phyloP scores from a whole-genome alignment of 2,113 vertebrate species.

The Ceyx cyanopectus region DNA sequence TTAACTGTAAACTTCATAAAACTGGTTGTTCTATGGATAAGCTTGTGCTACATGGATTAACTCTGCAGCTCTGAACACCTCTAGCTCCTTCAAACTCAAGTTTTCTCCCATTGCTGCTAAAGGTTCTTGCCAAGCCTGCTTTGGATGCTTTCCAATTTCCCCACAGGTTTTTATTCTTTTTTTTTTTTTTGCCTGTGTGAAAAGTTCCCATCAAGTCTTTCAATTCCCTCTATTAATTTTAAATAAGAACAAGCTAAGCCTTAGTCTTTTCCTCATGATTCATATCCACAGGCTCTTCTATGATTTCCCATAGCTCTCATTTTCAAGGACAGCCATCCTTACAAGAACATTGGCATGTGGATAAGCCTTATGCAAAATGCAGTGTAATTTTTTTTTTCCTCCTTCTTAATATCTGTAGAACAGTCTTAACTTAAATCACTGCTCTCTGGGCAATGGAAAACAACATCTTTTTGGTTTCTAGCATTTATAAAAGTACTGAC shows the following conservation, averaged over 20 bases:
- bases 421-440: not conserved
- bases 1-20: not conserved
- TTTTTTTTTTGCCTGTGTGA: not conserved
- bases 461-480: not conserved
- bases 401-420: not conserved
- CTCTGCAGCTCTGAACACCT: not conserved
- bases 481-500: not conserved
- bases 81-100: not conserved
- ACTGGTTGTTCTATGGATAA: not conserved
- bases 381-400: not conserved
- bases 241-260: not conserved
- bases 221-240: slow-evolving; percentile 37
- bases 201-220: not conserved
- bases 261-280: not conserved
- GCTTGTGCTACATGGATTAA: not conserved
- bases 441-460: not conserved
- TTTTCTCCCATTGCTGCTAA: not conserved
- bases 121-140: not conserved
- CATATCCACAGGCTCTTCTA: not conserved
- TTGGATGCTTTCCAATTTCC: not conserved
- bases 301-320: not conserved
- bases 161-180: not conserved
- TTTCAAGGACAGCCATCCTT: not conserved
- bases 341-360: not conserved
- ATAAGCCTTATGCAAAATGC: not conserved